Evolutionary conservation across 2,113 vertebrate species (phyloP).

Genomic region (Parotia lawesii): DNA sequence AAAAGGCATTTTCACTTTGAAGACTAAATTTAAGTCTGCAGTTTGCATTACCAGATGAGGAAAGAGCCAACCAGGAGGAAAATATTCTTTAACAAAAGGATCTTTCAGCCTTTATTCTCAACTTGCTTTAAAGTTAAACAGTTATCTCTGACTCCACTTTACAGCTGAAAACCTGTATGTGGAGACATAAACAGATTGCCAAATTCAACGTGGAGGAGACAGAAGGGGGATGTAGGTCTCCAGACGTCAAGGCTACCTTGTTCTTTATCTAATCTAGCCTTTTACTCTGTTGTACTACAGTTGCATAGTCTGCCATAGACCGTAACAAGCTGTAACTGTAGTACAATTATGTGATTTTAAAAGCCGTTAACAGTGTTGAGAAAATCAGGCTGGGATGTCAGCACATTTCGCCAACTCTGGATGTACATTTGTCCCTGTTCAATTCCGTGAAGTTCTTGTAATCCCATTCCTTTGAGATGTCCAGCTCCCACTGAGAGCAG

Average conservation of each 20-base stretch:
- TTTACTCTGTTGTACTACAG: neutral
- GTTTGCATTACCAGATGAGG: neutral
- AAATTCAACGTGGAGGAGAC: neutral
- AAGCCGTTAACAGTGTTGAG: neutral
- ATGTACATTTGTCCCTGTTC: neutral
- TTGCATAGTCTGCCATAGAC: neutral
- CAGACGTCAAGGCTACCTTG: neutral
- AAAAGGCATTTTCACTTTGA: neutral
- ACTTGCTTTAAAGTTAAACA: neutral
- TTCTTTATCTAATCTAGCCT: neutral
- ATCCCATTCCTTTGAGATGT: neutral
- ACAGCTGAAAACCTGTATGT: neutral
- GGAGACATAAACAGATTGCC: neutral
- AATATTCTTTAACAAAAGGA: neutral
- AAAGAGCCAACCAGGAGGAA: neutral
- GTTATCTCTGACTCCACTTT: neutral
- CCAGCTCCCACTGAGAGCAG: neutral
- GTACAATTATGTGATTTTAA: neutral
- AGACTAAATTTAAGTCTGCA: neutral
- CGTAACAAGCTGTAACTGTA: neutral
- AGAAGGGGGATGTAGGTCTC: neutral
- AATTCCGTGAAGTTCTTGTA: neutral
- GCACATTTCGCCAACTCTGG: neutral
- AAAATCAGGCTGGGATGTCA: neutral
- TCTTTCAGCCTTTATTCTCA: neutral